Evolutionary conservation across 1,140 invertebrate genomes (phyloP).

Genomic region (Atopsyche davidsoni): DNA sequence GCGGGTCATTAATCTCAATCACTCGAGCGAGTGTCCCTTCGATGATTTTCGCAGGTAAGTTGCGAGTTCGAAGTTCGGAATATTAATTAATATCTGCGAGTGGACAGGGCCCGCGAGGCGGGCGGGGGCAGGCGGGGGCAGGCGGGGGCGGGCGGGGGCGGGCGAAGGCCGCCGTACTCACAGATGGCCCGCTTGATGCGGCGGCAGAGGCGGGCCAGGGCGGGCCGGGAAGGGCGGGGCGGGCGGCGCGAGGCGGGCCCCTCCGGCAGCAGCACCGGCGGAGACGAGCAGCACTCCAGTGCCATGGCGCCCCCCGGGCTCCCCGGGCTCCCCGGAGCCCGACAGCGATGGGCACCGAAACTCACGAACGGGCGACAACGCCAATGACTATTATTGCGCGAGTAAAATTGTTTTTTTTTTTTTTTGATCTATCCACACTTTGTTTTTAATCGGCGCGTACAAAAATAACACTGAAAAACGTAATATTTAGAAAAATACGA

Average conservation of each 20-base stretch:
- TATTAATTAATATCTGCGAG: too few species aligned
- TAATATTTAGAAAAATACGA: too few species aligned
- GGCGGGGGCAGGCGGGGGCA: not conserved
- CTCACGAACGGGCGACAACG: not conserved
- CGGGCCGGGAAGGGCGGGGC: slow-evolving; percentile 14
- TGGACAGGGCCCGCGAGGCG: too few species aligned
- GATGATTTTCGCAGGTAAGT: too few species aligned
- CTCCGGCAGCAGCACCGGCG: slow-evolving; percentile 14
- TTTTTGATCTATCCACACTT: too few species aligned
- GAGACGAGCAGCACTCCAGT: not conserved
- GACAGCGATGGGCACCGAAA: not conserved
- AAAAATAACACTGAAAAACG: too few species aligned
- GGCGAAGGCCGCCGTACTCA: slow-evolving; percentile 17
- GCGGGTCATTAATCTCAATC: too few species aligned
- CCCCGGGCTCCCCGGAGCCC: not conserved
- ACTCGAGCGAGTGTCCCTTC: too few species aligned
- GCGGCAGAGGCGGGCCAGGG: slow-evolving; percentile 18
- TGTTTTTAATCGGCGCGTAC: too few species aligned
- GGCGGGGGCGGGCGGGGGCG: not conserved
- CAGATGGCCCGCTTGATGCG: slow-evolving; percentile 26
- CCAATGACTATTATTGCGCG: too few species aligned
- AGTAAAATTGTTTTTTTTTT: too few species aligned
- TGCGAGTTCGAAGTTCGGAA: too few species aligned
- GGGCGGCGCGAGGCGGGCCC: slow-evolving; percentile 9
- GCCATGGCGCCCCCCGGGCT: slow-evolving; percentile 12